Percentiles rank a stretch among this genome's conserved stretches.
Conservation (phyloP, 1,140 invertebrate genomes). For the Cepaea nemoralis region DNA sequence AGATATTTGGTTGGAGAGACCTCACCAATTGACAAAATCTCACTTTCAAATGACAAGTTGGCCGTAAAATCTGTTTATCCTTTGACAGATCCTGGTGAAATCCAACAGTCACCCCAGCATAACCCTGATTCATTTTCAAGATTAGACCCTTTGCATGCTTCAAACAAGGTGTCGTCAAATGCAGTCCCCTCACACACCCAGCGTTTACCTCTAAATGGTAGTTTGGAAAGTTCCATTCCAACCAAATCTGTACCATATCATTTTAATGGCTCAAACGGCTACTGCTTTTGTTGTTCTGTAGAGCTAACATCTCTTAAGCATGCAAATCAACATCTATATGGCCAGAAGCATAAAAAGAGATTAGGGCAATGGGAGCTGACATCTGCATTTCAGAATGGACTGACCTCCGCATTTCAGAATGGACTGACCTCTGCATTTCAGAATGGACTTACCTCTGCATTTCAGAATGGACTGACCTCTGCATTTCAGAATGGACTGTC, state of each 20-base stretch:
- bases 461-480: neutral
- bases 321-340: neutral
- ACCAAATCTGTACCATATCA: neutral
- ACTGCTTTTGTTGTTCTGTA: constrained; percentile 53
- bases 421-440: neutral
- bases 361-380: neutral
- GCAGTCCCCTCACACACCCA: neutral
- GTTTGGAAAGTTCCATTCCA: too few species aligned
- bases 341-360: constrained; percentile 12
- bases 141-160: too few species aligned
- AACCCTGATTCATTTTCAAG: too few species aligned
- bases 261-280: constrained; percentile 36
- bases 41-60: too few species aligned
- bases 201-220: neutral
- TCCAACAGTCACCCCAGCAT: too few species aligned
- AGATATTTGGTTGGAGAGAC: too few species aligned
- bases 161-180: too few species aligned
- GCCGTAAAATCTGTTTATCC: too few species aligned
- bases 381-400: neutral
- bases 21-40: too few species aligned
- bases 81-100: too few species aligned
- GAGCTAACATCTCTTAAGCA: constrained; percentile 51
- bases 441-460: too few species aligned
- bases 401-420: too few species aligned
- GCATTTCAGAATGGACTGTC: neutral